phyloP scores from a whole-genome alignment of 2,113 vertebrate species.

The Micronisus gabar region DNA sequence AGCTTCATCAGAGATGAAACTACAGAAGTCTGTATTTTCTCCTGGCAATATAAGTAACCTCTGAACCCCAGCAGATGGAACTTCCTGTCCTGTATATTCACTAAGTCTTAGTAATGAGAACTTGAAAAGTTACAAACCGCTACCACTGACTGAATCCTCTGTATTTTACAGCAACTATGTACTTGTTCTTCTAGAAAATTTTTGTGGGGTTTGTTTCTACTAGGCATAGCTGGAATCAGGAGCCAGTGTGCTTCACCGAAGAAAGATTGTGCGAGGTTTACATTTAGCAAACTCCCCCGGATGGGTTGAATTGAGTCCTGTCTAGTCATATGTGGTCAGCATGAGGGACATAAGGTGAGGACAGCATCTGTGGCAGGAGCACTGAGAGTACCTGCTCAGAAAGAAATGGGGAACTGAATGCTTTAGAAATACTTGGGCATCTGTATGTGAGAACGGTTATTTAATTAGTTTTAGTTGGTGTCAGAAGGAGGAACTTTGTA shows the following conservation, averaged over 20 bases:
- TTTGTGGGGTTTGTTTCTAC: neutral
- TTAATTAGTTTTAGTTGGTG: neutral
- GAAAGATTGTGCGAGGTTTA: neutral
- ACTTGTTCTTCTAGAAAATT: neutral
- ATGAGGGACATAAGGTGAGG: neutral
- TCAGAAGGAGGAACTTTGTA: neutral
- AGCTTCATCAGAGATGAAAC: neutral
- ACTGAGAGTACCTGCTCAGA: neutral
- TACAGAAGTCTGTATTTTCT: neutral
- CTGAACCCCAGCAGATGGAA: neutral
- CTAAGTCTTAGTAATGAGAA: neutral
- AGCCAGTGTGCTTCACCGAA: neutral
- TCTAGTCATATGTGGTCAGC: neutral
- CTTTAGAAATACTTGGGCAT: neutral
- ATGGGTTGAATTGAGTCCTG: neutral
- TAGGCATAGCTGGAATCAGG: neutral
- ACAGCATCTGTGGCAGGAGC: neutral
- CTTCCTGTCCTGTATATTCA: neutral
- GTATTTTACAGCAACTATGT: neutral
- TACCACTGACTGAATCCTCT: neutral
- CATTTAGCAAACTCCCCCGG: neutral
- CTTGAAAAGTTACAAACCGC: neutral
- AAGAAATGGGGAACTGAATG: accelerated
- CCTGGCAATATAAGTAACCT: neutral
- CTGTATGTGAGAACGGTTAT: neutral